phyloP scores from a whole-genome alignment of 2,888 invertebrate species.

The Panopea generosa region DNA sequence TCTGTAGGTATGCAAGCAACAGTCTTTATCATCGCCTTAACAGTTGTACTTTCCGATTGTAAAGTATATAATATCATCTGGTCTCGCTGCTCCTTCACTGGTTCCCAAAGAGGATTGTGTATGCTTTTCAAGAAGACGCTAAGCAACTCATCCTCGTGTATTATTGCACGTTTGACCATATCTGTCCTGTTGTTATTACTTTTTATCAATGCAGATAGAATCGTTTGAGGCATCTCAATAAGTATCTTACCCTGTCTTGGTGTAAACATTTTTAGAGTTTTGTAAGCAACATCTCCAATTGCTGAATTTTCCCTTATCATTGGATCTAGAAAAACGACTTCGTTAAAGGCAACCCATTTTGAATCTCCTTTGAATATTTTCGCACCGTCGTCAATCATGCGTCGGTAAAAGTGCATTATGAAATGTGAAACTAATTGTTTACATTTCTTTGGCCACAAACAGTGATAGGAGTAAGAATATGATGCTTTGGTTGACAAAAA shows the following conservation, averaged over 20 bases:
- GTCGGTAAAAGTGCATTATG: slow-evolving; percentile 1
- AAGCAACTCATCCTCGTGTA: slow-evolving; percentile 9
- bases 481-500: slow-evolving; percentile 2
- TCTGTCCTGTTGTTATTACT: slow-evolving; percentile 9
- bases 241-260: neutral
- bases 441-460: neutral
- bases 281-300: slow-evolving; percentile 18
- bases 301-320: slow-evolving; percentile 7
- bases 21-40: slow-evolving; percentile 26
- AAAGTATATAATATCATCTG: slow-evolving; percentile 7
- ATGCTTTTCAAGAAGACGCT: slow-evolving; percentile 16
- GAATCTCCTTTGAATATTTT: slow-evolving; percentile 9
- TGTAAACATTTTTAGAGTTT: neutral
- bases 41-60: neutral
- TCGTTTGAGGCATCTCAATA: slow-evolving; percentile 12
- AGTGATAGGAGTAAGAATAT: neutral
- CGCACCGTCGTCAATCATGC: neutral
- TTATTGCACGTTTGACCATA: neutral
- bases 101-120: slow-evolving; percentile 14
- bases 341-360: slow-evolving; percentile 1
- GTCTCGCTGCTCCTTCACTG: neutral
- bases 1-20: slow-evolving; percentile 35
- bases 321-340: slow-evolving; percentile 33
- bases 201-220: neutral
- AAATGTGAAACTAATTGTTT: neutral